Evolutionary conservation across 2,888 invertebrate genomes (phyloP).

Genomic region (Acleris literana): DNA sequence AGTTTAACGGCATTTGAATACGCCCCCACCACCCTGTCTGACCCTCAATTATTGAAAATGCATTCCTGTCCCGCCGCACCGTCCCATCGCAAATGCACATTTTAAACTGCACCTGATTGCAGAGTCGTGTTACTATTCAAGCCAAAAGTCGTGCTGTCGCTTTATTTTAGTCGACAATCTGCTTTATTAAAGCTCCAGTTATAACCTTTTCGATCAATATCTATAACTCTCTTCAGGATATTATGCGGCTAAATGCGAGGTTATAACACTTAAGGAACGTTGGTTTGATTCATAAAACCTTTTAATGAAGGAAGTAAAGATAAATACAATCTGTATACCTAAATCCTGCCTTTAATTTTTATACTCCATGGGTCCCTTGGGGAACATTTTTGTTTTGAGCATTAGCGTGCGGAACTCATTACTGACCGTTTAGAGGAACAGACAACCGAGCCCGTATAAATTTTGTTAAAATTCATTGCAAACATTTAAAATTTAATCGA

Average conservation of each 20-base stretch:
- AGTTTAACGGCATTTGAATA: conserved; percentile 77
- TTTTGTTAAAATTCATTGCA: conserved; percentile 4
- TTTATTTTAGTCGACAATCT: conserved; percentile 66
- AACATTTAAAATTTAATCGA: neutral
- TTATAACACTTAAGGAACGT: too few species aligned
- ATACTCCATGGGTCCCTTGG: conserved; percentile 29
- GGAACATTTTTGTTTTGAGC: conserved; percentile 34
- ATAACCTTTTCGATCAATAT: conserved; percentile 47
- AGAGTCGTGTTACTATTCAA: conserved; percentile 74
- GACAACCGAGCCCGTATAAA: conserved; percentile 12
- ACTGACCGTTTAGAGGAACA: conserved; percentile 31
- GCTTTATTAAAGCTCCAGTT: conserved; percentile 53
- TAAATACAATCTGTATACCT: conserved; percentile 25
- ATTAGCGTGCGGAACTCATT: conserved; percentile 32
- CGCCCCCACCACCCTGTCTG: conserved; percentile 76
- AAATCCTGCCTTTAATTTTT: conserved; percentile 34
- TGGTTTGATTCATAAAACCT: neutral
- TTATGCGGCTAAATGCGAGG: conserved; percentile 11
- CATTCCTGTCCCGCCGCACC: conserved; percentile 66
- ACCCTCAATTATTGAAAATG: conserved; percentile 84
- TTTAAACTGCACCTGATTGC: conserved; percentile 83
- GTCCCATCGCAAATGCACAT: conserved; percentile 81
- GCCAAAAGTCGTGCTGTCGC: conserved; percentile 76
- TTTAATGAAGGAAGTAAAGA: neutral
- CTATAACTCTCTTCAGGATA: conserved; percentile 42